Evolutionary conservation across 2,797 vertebrate species (phyloP).

Genomic region (Sciurus vulgaris): DNA sequence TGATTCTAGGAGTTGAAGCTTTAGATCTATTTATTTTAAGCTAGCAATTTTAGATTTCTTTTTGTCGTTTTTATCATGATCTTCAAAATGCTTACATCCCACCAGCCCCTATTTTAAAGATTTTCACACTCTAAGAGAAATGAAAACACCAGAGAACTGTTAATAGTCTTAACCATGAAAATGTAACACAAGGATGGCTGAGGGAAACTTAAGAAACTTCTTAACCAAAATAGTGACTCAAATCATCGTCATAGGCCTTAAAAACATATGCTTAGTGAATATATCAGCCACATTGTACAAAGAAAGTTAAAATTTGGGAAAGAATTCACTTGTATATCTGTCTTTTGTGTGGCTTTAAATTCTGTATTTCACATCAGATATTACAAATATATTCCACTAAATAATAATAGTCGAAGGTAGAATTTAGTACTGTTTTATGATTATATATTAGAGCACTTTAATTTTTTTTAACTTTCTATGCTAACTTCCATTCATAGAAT

Average conservation of each 20-base stretch:
- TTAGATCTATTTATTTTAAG: conserved; percentile 42
- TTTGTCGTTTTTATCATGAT: conserved; percentile 55
- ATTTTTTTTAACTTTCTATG: conserved; percentile 17
- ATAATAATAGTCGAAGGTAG: background rate
- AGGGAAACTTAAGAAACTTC: conserved; percentile 18
- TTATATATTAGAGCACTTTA: background rate
- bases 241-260: background rate
- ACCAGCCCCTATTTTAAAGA: conserved; percentile 38
- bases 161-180: background rate
- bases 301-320: background rate
- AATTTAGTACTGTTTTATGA: background rate
- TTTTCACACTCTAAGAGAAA: background rate
- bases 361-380: background rate
- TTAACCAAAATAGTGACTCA: conserved; percentile 44
- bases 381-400: conserved; percentile 20
- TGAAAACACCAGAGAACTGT: conserved; percentile 31
- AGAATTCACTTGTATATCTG: background rate
- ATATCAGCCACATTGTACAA: background rate
- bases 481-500: background rate
- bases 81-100: conserved; percentile 28
- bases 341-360: background rate
- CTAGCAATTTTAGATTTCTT: conserved; percentile 9
- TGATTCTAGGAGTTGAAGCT: background rate
- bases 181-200: background rate
- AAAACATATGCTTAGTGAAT: background rate